These are phyloP conservation scores for Xestobium rufovillosum DNA, from an alignment of 2,888 invertebrate species.

Conservation along the genomic window DNA sequence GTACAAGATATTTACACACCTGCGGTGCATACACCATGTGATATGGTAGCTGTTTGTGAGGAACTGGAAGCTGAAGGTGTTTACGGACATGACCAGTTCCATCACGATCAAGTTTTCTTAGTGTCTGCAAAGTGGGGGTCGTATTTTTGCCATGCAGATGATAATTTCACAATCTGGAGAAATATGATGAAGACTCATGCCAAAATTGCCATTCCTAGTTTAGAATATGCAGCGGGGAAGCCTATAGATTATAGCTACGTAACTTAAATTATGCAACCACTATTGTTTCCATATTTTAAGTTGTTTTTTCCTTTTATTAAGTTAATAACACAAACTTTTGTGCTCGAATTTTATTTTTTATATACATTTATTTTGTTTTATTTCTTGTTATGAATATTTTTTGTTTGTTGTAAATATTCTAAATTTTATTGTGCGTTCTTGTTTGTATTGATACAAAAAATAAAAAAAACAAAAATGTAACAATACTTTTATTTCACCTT, in stretches of 20 bases:
- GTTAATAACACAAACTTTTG: too few species aligned
- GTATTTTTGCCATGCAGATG: slow-evolving; percentile 49
- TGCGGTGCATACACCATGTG: slow-evolving; percentile 49
- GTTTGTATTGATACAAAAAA: too few species aligned
- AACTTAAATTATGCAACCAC: slow-evolving; percentile 10
- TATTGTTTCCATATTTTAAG: not conserved
- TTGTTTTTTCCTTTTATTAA: too few species aligned
- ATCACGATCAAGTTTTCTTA: slow-evolving; percentile 47
- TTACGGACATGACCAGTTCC: slow-evolving; percentile 38
- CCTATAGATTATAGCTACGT: slow-evolving; percentile 44
- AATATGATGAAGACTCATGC: slow-evolving; percentile 55
- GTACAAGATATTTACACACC: slow-evolving; percentile 70
- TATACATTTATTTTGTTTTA: too few species aligned
- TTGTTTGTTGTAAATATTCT: too few species aligned
- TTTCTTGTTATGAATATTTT: too few species aligned
- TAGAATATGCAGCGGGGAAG: slow-evolving; percentile 50
- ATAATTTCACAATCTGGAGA: slow-evolving; percentile 53
- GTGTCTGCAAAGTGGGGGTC: slow-evolving; percentile 61
- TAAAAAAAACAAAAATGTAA: too few species aligned
- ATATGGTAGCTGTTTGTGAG: slow-evolving; percentile 63
- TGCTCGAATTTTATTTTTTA: too few species aligned
- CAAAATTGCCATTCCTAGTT: slow-evolving; percentile 58
- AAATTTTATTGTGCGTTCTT: too few species aligned
- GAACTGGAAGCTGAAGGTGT: slow-evolving; percentile 58
- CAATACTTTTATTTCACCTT: too few species aligned